Conservation (phyloP, 2,113 vertebrate species). For the Seriola quinqueradiata region DNA sequence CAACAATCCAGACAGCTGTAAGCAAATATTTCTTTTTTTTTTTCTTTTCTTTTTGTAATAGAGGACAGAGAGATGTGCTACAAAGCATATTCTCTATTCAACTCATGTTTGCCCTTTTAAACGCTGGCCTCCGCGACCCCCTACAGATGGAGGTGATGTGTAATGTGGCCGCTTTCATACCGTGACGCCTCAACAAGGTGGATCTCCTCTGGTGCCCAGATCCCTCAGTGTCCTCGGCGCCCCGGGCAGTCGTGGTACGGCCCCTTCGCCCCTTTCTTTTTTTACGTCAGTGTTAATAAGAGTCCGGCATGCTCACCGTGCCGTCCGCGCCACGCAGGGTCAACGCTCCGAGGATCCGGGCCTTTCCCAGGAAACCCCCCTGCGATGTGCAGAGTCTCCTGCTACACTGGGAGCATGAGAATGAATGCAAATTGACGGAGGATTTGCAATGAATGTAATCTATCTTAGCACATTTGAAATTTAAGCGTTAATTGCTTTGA, state of each 20-base stretch:
- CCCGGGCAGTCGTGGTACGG: slow-evolving; percentile 7
- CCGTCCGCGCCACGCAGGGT: slow-evolving; percentile 21
- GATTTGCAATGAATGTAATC: slow-evolving; percentile 36
- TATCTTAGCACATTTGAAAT: slow-evolving; percentile 51
- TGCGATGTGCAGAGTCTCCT: not conserved
- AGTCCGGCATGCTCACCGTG: slow-evolving; percentile 16
- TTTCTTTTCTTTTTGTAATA: not conserved
- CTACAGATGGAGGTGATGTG: slow-evolving; percentile 60
- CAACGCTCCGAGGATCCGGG: not conserved
- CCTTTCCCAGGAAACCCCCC: slow-evolving; percentile 33
- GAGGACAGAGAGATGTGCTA: not conserved
- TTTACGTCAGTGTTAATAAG: slow-evolving; percentile 58
- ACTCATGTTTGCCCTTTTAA: slow-evolving; percentile 71
- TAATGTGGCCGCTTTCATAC: slow-evolving; percentile 45
- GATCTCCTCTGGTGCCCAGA: slow-evolving; percentile 45
- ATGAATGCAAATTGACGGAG: slow-evolving; percentile 30
- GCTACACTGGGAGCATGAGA: not conserved
- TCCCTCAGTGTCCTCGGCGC: slow-evolving; percentile 23
- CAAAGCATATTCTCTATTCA: slow-evolving; percentile 56
- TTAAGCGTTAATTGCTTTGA: slow-evolving; percentile 53
- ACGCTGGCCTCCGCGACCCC: slow-evolving; percentile 45
- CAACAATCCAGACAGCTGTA: slow-evolving; percentile 29
- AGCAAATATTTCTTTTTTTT: slow-evolving; percentile 23
- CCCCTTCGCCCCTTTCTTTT: not conserved
- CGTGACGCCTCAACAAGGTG: slow-evolving; percentile 54